A percentile compares a stretch with the other conserved stretches of the same genome.
These are phyloP conservation scores for Orestias chungarensis DNA, from an alignment of 2,797 vertebrate species.

Conservation along the genomic window DNA sequence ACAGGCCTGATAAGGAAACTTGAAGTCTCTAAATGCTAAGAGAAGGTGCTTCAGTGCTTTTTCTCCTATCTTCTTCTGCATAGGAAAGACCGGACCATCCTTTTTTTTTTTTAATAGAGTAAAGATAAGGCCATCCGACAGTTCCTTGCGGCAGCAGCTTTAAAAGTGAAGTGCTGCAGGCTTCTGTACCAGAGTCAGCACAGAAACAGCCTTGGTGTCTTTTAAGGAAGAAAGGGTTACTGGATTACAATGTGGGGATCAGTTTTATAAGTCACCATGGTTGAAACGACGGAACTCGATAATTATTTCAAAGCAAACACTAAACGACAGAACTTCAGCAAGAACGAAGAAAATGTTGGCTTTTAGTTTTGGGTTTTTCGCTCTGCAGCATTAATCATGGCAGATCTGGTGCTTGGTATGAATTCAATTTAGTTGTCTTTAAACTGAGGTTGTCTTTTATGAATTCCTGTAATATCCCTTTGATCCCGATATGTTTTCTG, in stretches of 20 bases:
- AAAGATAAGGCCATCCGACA: not conserved
- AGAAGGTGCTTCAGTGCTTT: conserved; percentile 2
- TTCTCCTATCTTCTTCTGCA: conserved; percentile 7
- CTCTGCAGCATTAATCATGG: not conserved
- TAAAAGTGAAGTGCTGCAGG: conserved; percentile 2
- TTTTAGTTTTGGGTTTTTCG: not conserved
- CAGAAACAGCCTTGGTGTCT: conserved; percentile 1
- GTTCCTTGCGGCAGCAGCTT: conserved; percentile 5
- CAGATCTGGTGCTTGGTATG: not conserved
- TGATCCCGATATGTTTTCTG: conserved; percentile 4
- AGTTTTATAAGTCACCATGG: not conserved
- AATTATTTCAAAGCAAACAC: not conserved
- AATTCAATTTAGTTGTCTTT: not conserved
- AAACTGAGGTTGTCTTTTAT: not conserved
- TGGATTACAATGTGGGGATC: not conserved
- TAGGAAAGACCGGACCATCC: conserved; percentile 1
- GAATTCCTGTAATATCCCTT: conserved; percentile 5
- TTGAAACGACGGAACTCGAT: not conserved
- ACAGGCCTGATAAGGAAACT: not conserved
- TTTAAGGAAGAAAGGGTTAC: not conserved
- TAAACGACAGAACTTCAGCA: not conserved
- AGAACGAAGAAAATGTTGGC: not conserved
- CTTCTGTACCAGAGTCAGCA: conserved; percentile 1
- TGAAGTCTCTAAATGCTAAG: conserved; percentile 7
- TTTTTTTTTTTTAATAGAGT: conserved; percentile 14